These are phyloP conservation scores for Anolis apletophallus DNA, from an alignment of 2,797 vertebrate genomes.

Conservation along the genomic window DNA sequence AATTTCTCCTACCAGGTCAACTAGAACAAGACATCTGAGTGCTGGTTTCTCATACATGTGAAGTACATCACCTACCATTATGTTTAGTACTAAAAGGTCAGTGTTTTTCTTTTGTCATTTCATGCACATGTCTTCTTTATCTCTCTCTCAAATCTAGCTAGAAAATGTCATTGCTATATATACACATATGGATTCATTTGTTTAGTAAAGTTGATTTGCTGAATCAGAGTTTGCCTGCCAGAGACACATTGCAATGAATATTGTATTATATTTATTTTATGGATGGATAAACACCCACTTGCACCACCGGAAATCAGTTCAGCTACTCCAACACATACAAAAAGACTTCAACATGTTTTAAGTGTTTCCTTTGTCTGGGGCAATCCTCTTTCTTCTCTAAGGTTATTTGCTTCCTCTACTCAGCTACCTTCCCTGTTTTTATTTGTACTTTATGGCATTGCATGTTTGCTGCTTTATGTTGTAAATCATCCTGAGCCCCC, in stretches of 20 bases:
- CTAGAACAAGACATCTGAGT: constrained; percentile 48
- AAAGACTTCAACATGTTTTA: background rate
- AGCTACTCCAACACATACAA: background rate
- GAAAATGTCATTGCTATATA: background rate
- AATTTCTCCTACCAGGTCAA: constrained; percentile 52
- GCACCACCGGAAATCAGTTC: background rate
- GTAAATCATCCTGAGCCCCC: no score
- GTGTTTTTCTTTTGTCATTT: constrained; percentile 48
- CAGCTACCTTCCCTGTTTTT: background rate
- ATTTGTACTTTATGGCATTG: no score
- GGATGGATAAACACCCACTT: background rate
- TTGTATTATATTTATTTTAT: background rate
- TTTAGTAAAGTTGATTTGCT: constrained; percentile 24
- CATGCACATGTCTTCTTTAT: background rate
- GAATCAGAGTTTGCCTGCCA: background rate
- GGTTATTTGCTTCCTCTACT: background rate
- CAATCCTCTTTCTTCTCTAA: background rate
- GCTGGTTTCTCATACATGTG: constrained; percentile 63
- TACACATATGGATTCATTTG: background rate
- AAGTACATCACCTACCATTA: constrained; percentile 57
- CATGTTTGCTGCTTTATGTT: no score
- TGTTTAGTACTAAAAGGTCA: constrained; percentile 80
- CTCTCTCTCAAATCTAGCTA: constrained; percentile 33
- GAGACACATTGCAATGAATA: background rate
- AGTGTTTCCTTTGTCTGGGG: no score